Conservation (phyloP, 2,113 vertebrate genomes). For the Lepidothrix coronata region DNA sequence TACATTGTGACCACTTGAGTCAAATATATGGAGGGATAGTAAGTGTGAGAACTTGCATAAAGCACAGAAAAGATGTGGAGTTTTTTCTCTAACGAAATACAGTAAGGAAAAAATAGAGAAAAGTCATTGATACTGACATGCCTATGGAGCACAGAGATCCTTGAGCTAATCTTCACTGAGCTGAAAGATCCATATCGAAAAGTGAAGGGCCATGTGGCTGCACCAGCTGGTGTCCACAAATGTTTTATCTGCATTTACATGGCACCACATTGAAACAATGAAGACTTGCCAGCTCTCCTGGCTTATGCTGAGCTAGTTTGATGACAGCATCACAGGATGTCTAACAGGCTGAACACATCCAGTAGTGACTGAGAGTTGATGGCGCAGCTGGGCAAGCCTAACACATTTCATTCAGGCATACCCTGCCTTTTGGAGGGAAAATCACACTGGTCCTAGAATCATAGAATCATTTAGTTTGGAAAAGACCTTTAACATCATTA, state of each 20-base stretch:
- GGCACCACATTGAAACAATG: not conserved
- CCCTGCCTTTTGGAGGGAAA: not conserved
- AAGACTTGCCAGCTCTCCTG: not conserved
- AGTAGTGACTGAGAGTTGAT: not conserved
- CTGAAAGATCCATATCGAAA: not conserved
- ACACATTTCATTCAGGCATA: not conserved
- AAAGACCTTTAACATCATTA: not conserved
- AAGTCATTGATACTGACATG: not conserved
- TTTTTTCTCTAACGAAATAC: not conserved
- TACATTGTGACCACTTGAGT: not conserved
- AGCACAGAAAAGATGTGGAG: not conserved
- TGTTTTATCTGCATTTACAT: not conserved
- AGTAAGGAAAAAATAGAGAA: not conserved
- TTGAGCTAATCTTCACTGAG: conserved; percentile 13
- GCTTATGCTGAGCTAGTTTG: not conserved
- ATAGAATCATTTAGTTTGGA: not conserved
- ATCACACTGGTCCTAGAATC: not conserved
- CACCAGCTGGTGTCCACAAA: not conserved
- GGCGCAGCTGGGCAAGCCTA: not conserved
- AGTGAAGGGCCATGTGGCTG: not conserved
- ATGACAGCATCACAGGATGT: not conserved
- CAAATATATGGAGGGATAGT: not conserved
- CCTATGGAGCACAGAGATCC: not conserved
- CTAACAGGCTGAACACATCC: not conserved
- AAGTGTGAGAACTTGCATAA: not conserved